Conservation (phyloP, 2,888 invertebrate genomes). For the Drosophila nr. medialis region DNA sequence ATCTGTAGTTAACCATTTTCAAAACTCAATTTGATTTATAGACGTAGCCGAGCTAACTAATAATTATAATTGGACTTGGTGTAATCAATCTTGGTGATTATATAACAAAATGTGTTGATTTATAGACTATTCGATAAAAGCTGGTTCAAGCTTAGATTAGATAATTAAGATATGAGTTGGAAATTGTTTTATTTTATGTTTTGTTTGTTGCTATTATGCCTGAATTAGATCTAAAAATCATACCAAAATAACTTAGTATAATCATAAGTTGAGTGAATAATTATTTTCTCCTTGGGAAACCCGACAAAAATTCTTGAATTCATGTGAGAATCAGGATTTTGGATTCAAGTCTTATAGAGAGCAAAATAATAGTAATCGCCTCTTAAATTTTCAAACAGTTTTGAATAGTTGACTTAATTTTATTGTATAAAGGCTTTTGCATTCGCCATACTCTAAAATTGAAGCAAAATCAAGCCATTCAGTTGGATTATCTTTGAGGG, state of each 20-base stretch:
- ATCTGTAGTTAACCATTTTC: neutral
- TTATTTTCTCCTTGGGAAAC: neutral
- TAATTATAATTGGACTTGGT: neutral
- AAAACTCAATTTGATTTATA: neutral
- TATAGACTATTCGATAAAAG: neutral
- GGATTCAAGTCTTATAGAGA: neutral
- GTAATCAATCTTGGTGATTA: too few relatives aligned
- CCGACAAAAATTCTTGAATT: neutral
- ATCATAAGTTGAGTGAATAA: neutral
- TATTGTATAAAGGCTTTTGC: neutral
- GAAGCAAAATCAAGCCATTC: neutral
- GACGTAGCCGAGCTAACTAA: neutral
- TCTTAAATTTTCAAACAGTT: neutral
- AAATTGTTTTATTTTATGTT: neutral
- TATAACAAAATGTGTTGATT: neutral
- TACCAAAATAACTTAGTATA: neutral
- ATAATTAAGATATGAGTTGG: too few relatives aligned
- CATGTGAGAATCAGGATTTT: neutral
- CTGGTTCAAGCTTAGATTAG: neutral
- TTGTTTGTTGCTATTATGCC: neutral
- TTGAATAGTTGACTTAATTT: neutral
- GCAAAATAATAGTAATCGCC: neutral
- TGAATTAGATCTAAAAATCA: neutral
- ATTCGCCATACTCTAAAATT: neutral
- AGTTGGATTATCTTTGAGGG: neutral